Base-by-base conservation (phyloP, 2,888 invertebrate genomes). In the Eristalis pertinax region DNA sequence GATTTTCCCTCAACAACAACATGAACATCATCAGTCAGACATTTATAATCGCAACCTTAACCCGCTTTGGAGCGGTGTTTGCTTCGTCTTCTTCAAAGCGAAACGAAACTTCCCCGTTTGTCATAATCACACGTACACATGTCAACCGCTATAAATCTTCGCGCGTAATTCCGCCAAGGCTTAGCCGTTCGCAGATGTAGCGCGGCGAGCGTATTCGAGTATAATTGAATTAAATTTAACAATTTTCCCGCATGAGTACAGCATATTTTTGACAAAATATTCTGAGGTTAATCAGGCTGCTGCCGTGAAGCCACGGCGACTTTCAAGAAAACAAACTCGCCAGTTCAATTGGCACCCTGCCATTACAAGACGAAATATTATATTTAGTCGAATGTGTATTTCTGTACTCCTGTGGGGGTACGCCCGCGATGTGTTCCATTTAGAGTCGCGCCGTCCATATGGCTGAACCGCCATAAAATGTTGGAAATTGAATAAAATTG, bases 331-430 rank as follows among this genome's bases (percentile, higher is more conserved):
- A 24, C 4, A 13, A 26, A 13, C 26, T 1, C 60, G 13, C 5
- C 8, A 24, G 24, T 50, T 35, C 22, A 63, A n/a, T 56, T 74
- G 80, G 80, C 80, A 50, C 1, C 7, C 0, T 26, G 80, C 80
- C 80, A 80, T 68, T 80, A 68, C 38, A 63, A 62, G 2, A 26
- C 19, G 24, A 62, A 72, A 43, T 63, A 4, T 24, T 60, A 60
- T 26, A 60, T 60, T 60, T 60, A 60, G 60, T 60, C 26, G 50
- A 24, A 13, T 26, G 26, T 26, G 24, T 60, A 60, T 60, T 60
- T 60, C 8, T 26, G 26, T 26, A 13, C 24, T 4, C 58, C 24
- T 5, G 2, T 11, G 22, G 58, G 58, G 58, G 58, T 11, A n/a
- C n/a, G n/a, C 11, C 13, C 10, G 41, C 41, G 43, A 19, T 19